Evolutionary conservation across 2,113 vertebrate species (phyloP).

Genomic region (Athene noctua): DNA sequence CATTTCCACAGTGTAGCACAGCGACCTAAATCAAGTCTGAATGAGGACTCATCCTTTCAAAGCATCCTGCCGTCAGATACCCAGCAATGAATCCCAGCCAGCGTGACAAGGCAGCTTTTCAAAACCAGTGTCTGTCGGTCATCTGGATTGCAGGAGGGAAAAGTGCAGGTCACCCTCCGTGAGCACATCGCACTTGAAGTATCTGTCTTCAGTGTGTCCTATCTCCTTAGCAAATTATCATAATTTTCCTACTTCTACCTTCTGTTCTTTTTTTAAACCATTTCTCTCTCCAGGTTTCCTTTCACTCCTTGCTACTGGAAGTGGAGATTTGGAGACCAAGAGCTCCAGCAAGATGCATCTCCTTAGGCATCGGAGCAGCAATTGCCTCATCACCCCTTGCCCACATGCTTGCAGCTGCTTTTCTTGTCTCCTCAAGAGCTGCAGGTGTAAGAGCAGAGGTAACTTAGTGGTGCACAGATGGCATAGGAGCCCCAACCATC

Average conservation of each 20-base stretch:
- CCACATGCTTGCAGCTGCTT: background rate
- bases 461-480: too few species aligned
- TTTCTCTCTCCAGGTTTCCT: background rate
- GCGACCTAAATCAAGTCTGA: background rate
- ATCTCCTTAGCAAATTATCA: background rate
- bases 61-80: background rate
- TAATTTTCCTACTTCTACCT: background rate
- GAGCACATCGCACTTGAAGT: background rate
- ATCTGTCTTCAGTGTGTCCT: background rate
- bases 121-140: background rate
- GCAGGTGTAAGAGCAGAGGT: background rate
- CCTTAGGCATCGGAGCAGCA: background rate
- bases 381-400: background rate
- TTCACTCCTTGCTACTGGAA: background rate
- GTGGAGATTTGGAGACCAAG: background rate
- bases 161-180: background rate
- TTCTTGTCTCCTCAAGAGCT: background rate
- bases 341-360: background rate
- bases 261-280: background rate
- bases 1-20: background rate
- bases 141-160: background rate
- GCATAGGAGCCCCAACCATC: rapidly evolving
- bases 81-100: background rate
- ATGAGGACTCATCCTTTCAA: background rate
- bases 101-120: background rate